Conservation (phyloP, 2,113 vertebrate genomes). For the Herpetotheres cachinnans region DNA sequence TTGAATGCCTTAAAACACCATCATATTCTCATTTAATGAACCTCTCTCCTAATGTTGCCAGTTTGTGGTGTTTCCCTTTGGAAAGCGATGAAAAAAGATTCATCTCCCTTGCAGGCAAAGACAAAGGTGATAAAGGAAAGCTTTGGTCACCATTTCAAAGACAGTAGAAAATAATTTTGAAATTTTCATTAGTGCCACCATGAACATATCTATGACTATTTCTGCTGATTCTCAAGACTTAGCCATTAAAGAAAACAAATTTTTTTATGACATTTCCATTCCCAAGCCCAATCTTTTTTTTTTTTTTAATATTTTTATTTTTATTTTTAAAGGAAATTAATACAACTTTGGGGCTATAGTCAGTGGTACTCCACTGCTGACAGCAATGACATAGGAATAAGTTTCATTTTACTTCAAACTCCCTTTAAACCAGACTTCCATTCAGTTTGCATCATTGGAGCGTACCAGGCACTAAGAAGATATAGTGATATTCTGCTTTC, state of each 20-base stretch:
- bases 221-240: neutral
- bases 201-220: neutral
- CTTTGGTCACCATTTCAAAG: neutral
- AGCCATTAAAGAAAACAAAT: neutral
- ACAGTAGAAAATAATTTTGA: neutral
- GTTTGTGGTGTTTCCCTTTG: neutral
- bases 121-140: neutral
- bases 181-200: neutral
- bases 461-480: neutral
- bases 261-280: neutral
- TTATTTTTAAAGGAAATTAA: neutral
- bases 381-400: neutral
- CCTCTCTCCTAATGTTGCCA: neutral
- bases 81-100: neutral
- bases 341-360: neutral
- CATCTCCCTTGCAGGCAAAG: neutral
- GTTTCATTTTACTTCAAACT: neutral
- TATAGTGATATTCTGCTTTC: neutral
- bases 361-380: neutral
- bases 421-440: neutral
- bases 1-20: neutral
- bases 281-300: fast-evolving
- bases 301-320: neutral
- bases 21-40: neutral
- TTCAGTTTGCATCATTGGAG: neutral